A percentile compares a stretch with the other conserved stretches of the same genome.
Evolutionary conservation across 2,797 vertebrate genomes (phyloP).

Genomic region (Apogon hyalosoma): DNA sequence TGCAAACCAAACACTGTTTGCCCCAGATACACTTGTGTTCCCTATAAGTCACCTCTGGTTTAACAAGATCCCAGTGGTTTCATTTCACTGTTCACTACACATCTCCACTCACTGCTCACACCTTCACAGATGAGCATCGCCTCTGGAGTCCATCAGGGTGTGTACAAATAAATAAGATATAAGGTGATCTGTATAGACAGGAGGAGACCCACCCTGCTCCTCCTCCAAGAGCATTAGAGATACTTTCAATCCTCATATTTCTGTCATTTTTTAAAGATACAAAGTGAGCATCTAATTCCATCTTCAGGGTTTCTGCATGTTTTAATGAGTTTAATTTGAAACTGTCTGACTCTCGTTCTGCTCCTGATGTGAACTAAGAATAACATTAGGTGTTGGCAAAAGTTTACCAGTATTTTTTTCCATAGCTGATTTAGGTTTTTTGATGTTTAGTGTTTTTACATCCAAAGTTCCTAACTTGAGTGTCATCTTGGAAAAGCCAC

Average conservation of each 20-base stretch:
- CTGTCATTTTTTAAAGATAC: background rate
- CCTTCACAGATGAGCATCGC: slow-evolving; percentile 48
- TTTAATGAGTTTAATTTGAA: too few relatives aligned
- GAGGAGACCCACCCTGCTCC: background rate
- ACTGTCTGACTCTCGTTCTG: too few relatives aligned
- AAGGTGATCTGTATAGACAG: background rate
- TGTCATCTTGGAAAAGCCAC: too few relatives aligned
- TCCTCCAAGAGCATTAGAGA: background rate
- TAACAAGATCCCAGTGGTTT: slow-evolving; percentile 54
- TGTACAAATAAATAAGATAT: slow-evolving; percentile 25
- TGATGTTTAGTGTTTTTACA: too few relatives aligned
- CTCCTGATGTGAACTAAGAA: too few relatives aligned
- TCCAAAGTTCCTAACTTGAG: too few relatives aligned
- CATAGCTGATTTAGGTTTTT: too few relatives aligned
- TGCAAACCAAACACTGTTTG: slow-evolving; percentile 21
- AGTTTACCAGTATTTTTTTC: too few relatives aligned
- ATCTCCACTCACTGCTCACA: slow-evolving; percentile 24
- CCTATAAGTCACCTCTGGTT: slow-evolving; percentile 44
- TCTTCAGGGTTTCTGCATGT: too few relatives aligned
- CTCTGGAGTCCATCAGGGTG: slow-evolving; percentile 12
- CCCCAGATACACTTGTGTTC: slow-evolving; percentile 27
- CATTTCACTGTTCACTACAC: slow-evolving; percentile 52
- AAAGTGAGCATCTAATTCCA: too few relatives aligned
- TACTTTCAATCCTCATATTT: background rate
- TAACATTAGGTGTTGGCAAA: too few relatives aligned